Evolutionary conservation across 2,888 invertebrate genomes (phyloP).

Genomic region (Meloe dianella): DNA sequence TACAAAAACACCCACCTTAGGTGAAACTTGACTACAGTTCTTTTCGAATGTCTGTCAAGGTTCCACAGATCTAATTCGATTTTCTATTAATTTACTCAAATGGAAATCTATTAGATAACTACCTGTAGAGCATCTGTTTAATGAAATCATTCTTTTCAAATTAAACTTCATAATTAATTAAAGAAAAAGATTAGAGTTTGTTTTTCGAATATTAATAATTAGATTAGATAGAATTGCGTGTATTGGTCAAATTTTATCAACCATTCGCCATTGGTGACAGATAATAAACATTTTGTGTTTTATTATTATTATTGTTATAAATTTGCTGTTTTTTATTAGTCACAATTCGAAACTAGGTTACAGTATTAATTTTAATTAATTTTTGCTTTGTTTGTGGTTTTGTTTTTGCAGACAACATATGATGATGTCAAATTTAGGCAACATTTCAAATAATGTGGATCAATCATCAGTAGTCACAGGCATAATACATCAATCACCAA

Average conservation of each 20-base stretch:
- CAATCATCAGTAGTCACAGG: slow-evolving; percentile 48
- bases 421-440: slow-evolving; percentile 74
- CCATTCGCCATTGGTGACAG: too few relatives aligned
- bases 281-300: too few relatives aligned
- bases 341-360: background rate
- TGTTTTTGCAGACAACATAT: slow-evolving; percentile 66
- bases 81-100: background rate
- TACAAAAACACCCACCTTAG: background rate
- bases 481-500: slow-evolving; percentile 39
- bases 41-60: background rate
- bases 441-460: slow-evolving; percentile 63
- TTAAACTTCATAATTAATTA: too few relatives aligned
- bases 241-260: background rate
- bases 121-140: too few relatives aligned
- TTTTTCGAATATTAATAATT: background rate
- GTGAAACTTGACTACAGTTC: background rate
- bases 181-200: too few relatives aligned
- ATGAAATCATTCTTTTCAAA: too few relatives aligned
- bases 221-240: background rate
- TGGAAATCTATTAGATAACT: background rate
- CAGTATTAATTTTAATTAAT: background rate
- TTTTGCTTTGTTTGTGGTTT: background rate
- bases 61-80: background rate
- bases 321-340: too few relatives aligned
- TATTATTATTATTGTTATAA: too few relatives aligned